phyloP scores from a whole-genome alignment of 1,140 invertebrate genomes.

The Trachelipus rathkii region DNA sequence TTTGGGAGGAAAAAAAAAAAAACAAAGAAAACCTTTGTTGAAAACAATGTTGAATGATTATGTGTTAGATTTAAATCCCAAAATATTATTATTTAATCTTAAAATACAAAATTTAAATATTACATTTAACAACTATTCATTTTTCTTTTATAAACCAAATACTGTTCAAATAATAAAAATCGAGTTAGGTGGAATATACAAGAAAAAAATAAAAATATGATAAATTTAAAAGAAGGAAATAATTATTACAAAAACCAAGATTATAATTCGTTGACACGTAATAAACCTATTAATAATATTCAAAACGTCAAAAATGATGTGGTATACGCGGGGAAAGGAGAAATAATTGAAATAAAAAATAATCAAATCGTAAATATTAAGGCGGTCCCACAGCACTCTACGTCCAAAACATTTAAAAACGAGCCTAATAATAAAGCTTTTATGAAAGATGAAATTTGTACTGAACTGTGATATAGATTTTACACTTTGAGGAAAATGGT shows the following conservation, averaged over 20 bases:
- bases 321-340: not conserved
- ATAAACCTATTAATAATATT: conserved; percentile 3
- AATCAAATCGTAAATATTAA: conserved; percentile 2
- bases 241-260: not conserved
- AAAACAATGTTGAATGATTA: no score
- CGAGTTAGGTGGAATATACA: not conserved
- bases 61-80: no score
- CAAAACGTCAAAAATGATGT: conserved; percentile 1
- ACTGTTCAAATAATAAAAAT: conserved; percentile 7
- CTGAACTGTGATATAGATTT: conserved; percentile 35
- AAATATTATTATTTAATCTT: no score
- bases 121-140: no score
- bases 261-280: not conserved
- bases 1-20: no score
- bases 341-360: conserved; percentile 12
- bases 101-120: no score
- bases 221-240: not conserved
- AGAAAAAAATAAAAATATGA: conserved; percentile 3
- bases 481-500: no score
- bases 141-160: no score
- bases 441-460: conserved; percentile 38
- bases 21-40: no score
- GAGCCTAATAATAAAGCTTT: not conserved
- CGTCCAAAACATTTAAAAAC: not conserved
- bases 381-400: not conserved